Conservation (phyloP, 2,113 vertebrate species). For the Ondatra zibethicus region DNA sequence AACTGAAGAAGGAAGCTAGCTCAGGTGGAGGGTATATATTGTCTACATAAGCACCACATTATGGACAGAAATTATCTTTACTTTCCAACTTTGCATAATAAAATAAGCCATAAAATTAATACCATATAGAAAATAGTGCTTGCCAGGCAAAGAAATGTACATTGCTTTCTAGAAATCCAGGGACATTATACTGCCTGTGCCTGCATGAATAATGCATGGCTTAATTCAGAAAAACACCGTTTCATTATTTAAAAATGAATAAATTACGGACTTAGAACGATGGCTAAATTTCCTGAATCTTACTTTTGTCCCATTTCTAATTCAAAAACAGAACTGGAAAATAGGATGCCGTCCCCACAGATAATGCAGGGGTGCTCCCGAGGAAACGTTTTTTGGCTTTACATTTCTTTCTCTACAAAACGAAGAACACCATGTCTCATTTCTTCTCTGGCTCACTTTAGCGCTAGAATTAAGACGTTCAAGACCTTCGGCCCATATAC, state of each 20-base stretch:
- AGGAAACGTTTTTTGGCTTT: conserved; percentile 50
- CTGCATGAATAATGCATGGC: conserved; percentile 81
- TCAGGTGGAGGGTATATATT: conserved; percentile 63
- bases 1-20: conserved; percentile 61
- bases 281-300: conserved; percentile 78
- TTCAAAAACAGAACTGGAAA: conserved; percentile 74
- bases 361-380: conserved; percentile 58
- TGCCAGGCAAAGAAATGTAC: conserved; percentile 78
- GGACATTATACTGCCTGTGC: conserved; percentile 73
- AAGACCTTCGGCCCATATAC: conserved; percentile 67
- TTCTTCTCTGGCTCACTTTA: conserved; percentile 22
- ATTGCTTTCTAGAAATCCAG: conserved; percentile 76
- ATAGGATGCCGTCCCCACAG: conserved; percentile 29
- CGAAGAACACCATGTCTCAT: conserved; percentile 59
- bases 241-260: conserved; percentile 84
- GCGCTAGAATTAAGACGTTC: conserved; percentile 81
- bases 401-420: conserved; percentile 64
- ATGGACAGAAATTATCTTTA: conserved; percentile 77
- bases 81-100: conserved; percentile 80
- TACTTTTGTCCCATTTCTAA: conserved; percentile 69
- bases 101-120: conserved; percentile 80
- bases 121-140: conserved; percentile 81
- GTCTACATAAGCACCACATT: conserved; percentile 67
- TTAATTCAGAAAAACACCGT: conserved; percentile 83
- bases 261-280: conserved; percentile 81